A percentile compares a stretch with the other conserved stretches of the same genome.
Evolutionary conservation across 2,888 invertebrate genomes (phyloP).

Genomic region (Drosophila histrio): DNA sequence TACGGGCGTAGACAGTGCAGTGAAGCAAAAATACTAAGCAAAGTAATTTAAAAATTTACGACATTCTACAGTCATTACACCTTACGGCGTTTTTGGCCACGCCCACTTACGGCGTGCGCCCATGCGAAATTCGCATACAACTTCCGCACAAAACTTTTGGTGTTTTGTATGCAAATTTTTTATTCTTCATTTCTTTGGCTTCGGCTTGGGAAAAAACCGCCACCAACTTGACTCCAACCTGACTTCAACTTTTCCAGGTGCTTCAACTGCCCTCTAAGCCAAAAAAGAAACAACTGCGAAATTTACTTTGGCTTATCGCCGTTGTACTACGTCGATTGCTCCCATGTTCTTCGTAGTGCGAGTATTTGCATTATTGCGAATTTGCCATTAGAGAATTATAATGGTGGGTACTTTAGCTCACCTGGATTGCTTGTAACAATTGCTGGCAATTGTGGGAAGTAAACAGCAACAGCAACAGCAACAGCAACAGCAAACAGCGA

Average conservation of each 20-base stretch:
- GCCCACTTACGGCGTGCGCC: conserved; percentile 62
- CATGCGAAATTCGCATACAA: conserved; percentile 74
- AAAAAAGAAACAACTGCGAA: conserved; percentile 33
- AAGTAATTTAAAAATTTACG: conserved; percentile 75
- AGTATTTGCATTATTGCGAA: conserved; percentile 70
- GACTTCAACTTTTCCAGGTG: background rate
- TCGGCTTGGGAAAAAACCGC: conserved; percentile 35
- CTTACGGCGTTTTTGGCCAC: conserved; percentile 60
- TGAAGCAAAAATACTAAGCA: conserved; percentile 39
- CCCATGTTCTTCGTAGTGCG: conserved; percentile 32
- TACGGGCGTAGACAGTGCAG: conserved; percentile 55
- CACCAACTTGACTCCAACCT: conserved; percentile 28
- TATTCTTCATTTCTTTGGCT: conserved; percentile 49
- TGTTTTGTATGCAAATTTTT: conserved; percentile 73
- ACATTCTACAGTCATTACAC: conserved; percentile 78
- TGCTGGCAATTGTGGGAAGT: conserved; percentile 14
- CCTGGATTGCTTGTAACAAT: conserved; percentile 36
- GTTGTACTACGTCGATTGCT: conserved; percentile 20
- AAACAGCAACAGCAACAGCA: too few species aligned
- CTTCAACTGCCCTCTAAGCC: background rate
- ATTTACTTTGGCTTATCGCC: conserved; percentile 60
- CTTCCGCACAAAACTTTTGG: conserved; percentile 70
- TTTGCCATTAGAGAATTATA: conserved; percentile 64
- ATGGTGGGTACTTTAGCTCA: conserved; percentile 63
- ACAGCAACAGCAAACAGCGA: too few species aligned